A percentile compares a stretch with the other conserved stretches of the same genome.
phyloP scores from a whole-genome alignment of 1,140 invertebrate genomes.

The Helicoverpa armigera region DNA sequence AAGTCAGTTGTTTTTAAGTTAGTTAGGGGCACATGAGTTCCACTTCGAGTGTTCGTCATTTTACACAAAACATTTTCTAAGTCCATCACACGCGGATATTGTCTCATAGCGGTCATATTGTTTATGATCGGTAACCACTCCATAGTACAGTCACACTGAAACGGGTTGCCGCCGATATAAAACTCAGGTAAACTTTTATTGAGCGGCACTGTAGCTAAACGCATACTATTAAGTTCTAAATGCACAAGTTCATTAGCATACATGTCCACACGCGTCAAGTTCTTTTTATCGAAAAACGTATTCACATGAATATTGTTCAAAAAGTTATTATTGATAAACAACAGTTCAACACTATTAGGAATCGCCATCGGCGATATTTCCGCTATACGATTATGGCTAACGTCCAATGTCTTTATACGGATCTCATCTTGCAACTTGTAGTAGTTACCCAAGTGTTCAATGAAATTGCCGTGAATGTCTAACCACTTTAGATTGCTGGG shows the following conservation, averaged over 20 bases:
- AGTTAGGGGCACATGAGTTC: slow-evolving; percentile 90
- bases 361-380: slow-evolving; percentile 93
- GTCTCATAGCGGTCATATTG: slow-evolving; percentile 92
- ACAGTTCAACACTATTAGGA: slow-evolving; percentile 95
- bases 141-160: slow-evolving; percentile 97
- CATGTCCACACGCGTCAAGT: slow-evolving; percentile 95
- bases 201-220: slow-evolving; percentile 90
- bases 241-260: slow-evolving; percentile 94
- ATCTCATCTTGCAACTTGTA: slow-evolving; percentile 94
- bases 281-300: slow-evolving; percentile 94
- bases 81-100: slow-evolving; percentile 95
- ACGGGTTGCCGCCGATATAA: slow-evolving; percentile 95
- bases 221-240: slow-evolving; percentile 93
- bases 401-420: slow-evolving; percentile 93
- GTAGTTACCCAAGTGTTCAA: slow-evolving; percentile 94
- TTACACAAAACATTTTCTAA: slow-evolving; percentile 94
- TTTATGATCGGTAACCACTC: slow-evolving; percentile 96
- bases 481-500: slow-evolving; percentile 96
- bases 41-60: slow-evolving; percentile 92
- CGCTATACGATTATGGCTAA: slow-evolving; percentile 94
- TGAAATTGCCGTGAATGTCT: slow-evolving; percentile 95
- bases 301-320: slow-evolving; percentile 93
- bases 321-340: slow-evolving; percentile 96
- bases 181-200: slow-evolving; percentile 93
- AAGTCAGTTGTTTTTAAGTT: slow-evolving; percentile 92